Evolutionary conservation across 2,888 invertebrate genomes (phyloP).

Genomic region (Lasioglossum oenotherae): DNA sequence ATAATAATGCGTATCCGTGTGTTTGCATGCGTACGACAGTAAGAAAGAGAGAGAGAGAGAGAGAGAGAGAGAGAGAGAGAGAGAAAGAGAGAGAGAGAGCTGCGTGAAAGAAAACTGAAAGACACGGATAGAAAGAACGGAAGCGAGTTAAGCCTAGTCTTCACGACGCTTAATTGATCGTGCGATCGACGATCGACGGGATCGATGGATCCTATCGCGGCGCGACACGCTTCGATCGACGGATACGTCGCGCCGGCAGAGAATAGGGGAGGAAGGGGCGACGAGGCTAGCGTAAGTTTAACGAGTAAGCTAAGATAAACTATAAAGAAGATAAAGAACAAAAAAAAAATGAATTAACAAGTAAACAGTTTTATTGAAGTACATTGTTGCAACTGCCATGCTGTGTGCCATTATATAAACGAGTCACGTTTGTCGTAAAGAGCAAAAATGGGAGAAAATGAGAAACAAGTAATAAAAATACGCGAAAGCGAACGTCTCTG

Average conservation of each 20-base stretch:
- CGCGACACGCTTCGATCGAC: conserved; percentile 24
- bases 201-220: conserved; percentile 24
- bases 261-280: conserved; percentile 34
- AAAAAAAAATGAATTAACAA: conserved; percentile 34
- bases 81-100: conserved; percentile 11
- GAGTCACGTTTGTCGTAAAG: conserved; percentile 79
- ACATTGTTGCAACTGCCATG: conserved; percentile 84
- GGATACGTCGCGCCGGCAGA: conserved; percentile 14
- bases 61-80: conserved; percentile 13
- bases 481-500: conserved; percentile 53
- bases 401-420: conserved; percentile 83
- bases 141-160: conserved; percentile 55
- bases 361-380: conserved; percentile 79
- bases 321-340: conserved; percentile 54
- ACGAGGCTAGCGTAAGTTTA: conserved; percentile 66
- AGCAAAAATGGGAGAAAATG: conserved; percentile 49
- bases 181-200: conserved; percentile 33
- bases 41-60: conserved; percentile 12
- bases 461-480: background rate
- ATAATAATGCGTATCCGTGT: conserved; percentile 54
- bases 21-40: conserved; percentile 1
- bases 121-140: conserved; percentile 21
- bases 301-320: conserved; percentile 63
- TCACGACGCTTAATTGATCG: conserved; percentile 53
- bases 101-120: background rate